Base-by-base conservation (phyloP, 2,113 vertebrate genomes). In the Plecturocebus donacophilus region DNA sequence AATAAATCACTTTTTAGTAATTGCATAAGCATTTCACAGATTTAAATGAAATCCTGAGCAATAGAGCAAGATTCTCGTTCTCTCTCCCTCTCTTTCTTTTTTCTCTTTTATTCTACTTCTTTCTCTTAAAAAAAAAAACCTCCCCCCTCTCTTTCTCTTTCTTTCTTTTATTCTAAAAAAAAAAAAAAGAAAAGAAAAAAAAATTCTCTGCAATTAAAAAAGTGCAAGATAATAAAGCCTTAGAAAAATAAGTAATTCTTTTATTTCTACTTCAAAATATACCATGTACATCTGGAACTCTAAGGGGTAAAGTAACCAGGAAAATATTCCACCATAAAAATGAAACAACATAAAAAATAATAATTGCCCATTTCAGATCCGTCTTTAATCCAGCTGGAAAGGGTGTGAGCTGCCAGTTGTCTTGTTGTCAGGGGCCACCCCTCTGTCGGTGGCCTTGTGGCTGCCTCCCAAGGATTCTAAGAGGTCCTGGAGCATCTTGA, bases 181-280 rank as follows among this genome's bases (percentile, higher is more conserved):
- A n/a, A n/a, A n/a, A n/a, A n/a, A n/a, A n/a, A n/a, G n/a, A n/a
- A n/a, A n/a, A n/a, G n/a, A n/a, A n/a, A n/a, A 13, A 73, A 93
- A 97, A 47, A 32, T 75, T 96, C 61, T 89, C 90, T 52, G 25
- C 17, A 6, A 54, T 96, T 25, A 70, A n/a, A 94, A 52, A 54
- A 92, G 66, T 56, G 47, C 40, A 95, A 81, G 70, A 96, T 38
- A 66, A 94, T 68, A 97, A 97, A 97, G 87, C 38, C 81, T 98
- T 92, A 95, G 71, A 98, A 98, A 98, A 98, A 98, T 91, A 98
- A 79, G 70, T n/a, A 23, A 83, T 92, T 96, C 25, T 94, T 98
- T 97, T 98, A 97, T 97, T 95, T 95, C 96, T 97, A 97, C 97
- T 93, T 94, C 95, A 97, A 97, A 98, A 97, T 95, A 98, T 13